Evolutionary conservation across 2,113 vertebrate genomes (phyloP).

Genomic region (Megatriorchis doriae): DNA sequence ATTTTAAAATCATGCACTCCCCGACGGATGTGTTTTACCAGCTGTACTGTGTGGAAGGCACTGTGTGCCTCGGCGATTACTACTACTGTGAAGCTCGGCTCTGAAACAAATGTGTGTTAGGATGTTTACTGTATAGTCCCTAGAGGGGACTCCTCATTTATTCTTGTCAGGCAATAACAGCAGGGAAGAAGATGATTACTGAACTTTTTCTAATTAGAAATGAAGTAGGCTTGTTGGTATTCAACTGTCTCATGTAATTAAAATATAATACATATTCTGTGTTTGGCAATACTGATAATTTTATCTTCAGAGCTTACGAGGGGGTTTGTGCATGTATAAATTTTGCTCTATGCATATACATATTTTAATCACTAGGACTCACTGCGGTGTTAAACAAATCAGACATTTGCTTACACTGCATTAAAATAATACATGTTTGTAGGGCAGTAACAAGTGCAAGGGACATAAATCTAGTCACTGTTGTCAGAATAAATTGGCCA

Average conservation of each 20-base stretch:
- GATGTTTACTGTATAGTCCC: neutral
- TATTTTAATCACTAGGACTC: slow-evolving; percentile 1
- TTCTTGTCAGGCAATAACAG: slow-evolving; percentile 36
- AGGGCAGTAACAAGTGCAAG: neutral
- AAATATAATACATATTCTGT: slow-evolving; percentile 6
- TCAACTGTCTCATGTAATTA: slow-evolving; percentile 30
- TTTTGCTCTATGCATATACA: neutral
- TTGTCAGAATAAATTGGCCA: neutral
- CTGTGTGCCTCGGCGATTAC: neutral
- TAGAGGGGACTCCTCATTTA: neutral
- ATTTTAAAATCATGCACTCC: fast-evolving
- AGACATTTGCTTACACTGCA: neutral
- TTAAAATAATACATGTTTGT: slow-evolving; percentile 47
- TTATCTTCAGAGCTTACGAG: slow-evolving; percentile 14
- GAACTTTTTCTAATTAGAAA: slow-evolving; percentile 54
- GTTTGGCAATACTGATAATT: slow-evolving; percentile 43
- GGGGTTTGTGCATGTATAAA: neutral
- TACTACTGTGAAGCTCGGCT: neutral
- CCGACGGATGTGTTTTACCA: neutral
- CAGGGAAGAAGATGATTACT: neutral
- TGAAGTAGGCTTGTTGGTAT: slow-evolving; percentile 23
- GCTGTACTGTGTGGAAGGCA: neutral
- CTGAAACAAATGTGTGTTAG: neutral
- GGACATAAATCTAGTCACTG: neutral
- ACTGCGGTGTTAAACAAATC: slow-evolving; percentile 26